These are phyloP conservation scores for Periophthalmus modestus DNA, from an alignment of 2,113 vertebrate genomes.

Conservation along the genomic window DNA sequence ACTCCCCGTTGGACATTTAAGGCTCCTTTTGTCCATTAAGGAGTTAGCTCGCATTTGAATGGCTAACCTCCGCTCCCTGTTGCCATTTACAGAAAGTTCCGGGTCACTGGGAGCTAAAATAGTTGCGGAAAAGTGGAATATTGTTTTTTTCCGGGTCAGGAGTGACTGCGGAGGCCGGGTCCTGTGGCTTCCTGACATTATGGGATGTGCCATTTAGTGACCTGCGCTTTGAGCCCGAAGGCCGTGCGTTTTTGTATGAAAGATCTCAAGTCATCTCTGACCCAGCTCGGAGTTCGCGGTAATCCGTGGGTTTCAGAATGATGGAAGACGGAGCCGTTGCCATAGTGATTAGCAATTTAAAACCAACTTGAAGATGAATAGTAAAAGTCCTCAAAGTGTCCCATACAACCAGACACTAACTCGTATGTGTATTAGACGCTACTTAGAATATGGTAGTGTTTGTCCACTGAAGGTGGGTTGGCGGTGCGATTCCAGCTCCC, in stretches of 20 bases:
- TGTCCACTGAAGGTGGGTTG: too few relatives aligned
- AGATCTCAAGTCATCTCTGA: background rate
- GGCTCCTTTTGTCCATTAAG: background rate
- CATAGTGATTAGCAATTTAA: too few relatives aligned
- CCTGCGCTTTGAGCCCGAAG: background rate
- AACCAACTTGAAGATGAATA: too few relatives aligned
- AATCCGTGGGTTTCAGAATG: too few relatives aligned
- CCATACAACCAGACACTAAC: too few relatives aligned
- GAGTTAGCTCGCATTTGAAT: background rate
- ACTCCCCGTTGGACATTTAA: background rate
- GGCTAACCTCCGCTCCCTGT: background rate
- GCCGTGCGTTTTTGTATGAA: background rate
- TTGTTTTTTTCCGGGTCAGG: background rate
- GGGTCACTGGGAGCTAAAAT: background rate
- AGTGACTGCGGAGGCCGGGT: background rate
- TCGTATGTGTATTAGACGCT: too few relatives aligned
- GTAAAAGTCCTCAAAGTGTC: too few relatives aligned
- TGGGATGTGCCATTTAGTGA: constrained; percentile 4
- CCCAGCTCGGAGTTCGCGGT: background rate
- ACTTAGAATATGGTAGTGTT: too few relatives aligned
- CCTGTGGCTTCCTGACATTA: background rate
- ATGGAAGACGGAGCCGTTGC: too few relatives aligned
- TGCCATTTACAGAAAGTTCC: background rate
- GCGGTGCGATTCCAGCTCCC: too few relatives aligned
- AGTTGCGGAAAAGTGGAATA: background rate